Conservation (phyloP, 2,888 invertebrate species). For the Sipha maydis region DNA sequence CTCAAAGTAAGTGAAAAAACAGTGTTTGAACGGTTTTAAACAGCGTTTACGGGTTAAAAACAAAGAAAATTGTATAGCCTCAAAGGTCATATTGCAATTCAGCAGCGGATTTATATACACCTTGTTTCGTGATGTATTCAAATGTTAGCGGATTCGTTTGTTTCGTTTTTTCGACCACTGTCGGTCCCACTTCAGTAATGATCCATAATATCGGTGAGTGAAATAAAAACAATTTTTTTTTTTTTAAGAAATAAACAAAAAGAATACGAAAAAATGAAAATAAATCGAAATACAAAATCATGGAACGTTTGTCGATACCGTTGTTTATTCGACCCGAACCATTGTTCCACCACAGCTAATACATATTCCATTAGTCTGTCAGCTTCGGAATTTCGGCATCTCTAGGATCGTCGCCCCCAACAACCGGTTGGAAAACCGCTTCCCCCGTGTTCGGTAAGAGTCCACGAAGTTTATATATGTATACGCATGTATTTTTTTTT, state of each 20-base stretch:
- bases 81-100: neutral
- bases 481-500: neutral
- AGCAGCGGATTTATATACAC: neutral
- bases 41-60: neutral
- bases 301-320: slow-evolving; percentile 39
- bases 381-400: slow-evolving; percentile 52
- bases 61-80: neutral
- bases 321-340: slow-evolving; percentile 40
- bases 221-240: neutral
- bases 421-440: slow-evolving; percentile 55
- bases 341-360: slow-evolving; percentile 52
- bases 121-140: neutral
- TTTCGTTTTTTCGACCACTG: neutral
- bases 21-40: neutral
- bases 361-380: slow-evolving; percentile 59
- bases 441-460: neutral
- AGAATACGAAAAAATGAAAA: neutral
- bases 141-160: slow-evolving; percentile 12
- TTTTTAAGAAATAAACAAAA: neutral
- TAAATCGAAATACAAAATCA: slow-evolving; percentile 2
- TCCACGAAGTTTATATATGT: neutral
- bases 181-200: neutral
- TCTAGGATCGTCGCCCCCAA: slow-evolving; percentile 12
- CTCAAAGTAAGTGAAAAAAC: neutral
- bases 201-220: neutral